Evolutionary conservation across 2,113 vertebrate genomes (phyloP).

Genomic region (Emydura subglobosa): DNA sequence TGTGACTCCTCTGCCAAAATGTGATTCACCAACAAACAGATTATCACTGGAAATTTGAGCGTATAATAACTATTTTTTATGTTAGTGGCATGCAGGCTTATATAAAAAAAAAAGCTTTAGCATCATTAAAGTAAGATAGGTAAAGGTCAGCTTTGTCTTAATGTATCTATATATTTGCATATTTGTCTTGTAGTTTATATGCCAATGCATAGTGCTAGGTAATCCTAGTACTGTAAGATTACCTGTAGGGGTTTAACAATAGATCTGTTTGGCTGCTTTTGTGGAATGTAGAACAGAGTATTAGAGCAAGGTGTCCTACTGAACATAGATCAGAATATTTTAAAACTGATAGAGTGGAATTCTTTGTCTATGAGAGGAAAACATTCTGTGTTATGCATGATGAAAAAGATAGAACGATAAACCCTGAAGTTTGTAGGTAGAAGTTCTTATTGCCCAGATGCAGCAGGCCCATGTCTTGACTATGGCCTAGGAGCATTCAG

Average conservation of each 20-base stretch:
- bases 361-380: neutral
- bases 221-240: neutral
- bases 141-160: constrained; percentile 2
- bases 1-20: neutral
- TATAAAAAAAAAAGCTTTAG: neutral
- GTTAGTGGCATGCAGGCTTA: neutral
- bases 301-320: neutral
- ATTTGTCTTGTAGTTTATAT: neutral
- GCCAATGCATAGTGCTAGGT: neutral
- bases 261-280: neutral
- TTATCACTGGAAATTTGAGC: neutral
- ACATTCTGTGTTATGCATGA: neutral
- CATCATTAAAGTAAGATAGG: neutral
- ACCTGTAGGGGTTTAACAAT: neutral
- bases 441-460: neutral
- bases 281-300: neutral
- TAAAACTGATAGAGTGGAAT: neutral
- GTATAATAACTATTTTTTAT: neutral
- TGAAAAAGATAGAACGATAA: constrained; percentile 1
- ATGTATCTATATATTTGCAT: neutral
- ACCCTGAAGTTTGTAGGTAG: neutral
- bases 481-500: neutral
- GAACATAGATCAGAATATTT: neutral
- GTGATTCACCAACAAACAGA: neutral
- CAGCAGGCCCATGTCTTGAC: neutral